Percentiles rank a stretch among this genome's conserved stretches.
Conservation (phyloP, 2,888 invertebrate species). For the Leptogaster cylindrica region DNA sequence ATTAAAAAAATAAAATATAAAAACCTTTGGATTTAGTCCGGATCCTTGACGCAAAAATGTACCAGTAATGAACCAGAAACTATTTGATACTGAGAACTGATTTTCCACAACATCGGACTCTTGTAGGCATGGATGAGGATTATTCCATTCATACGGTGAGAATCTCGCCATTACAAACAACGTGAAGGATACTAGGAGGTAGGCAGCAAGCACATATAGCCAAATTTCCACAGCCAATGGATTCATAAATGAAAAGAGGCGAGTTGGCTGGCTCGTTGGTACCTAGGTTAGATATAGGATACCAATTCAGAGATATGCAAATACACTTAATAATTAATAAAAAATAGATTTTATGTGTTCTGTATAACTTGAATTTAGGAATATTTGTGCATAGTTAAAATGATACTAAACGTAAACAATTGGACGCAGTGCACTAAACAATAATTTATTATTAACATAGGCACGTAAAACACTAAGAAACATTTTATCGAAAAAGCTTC, state of each 20-base stretch:
- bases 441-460: too few species aligned
- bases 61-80: constrained; percentile 90
- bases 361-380: too few species aligned
- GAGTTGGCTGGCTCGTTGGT: constrained; percentile 72
- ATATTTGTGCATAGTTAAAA: too few species aligned
- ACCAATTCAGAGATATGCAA: too few species aligned
- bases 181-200: constrained; percentile 77
- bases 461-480: too few species aligned
- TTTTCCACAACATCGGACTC: constrained; percentile 68
- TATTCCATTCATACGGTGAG: constrained; percentile 82
- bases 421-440: too few species aligned
- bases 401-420: too few species aligned
- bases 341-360: too few species aligned
- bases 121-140: constrained; percentile 73
- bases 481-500: too few species aligned
- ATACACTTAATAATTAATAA: too few species aligned
- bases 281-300: too few species aligned
- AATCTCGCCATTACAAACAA: constrained; percentile 82
- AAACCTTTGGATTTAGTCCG: constrained; percentile 82
- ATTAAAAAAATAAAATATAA: not conserved
- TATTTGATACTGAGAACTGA: constrained; percentile 82
- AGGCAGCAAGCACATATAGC: constrained; percentile 82
- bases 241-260: constrained; percentile 85
- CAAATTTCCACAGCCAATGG: constrained; percentile 86
- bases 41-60: constrained; percentile 87